Evolutionary conservation across 2,888 invertebrate genomes (phyloP).

Genomic region (Catonia carolina): DNA sequence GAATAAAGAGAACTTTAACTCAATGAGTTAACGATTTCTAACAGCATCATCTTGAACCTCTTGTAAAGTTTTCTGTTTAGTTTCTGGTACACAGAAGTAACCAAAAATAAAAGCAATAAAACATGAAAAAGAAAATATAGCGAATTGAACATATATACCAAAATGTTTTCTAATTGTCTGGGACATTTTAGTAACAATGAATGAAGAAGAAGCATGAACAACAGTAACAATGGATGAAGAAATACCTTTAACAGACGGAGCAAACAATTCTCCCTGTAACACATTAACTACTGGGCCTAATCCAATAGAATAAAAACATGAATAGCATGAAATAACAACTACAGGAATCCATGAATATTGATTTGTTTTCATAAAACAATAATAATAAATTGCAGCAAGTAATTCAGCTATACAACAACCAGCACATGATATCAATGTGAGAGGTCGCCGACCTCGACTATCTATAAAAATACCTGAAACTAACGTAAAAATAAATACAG

Average conservation of each 20-base stretch:
- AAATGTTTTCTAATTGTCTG: constrained; percentile 24
- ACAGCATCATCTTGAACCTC: constrained; percentile 8
- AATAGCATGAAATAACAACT: constrained; percentile 28
- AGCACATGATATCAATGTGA: constrained; percentile 29
- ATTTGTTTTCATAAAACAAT: background rate
- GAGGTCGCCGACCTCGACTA: constrained; percentile 28
- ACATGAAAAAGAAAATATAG: constrained; percentile 28
- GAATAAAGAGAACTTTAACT: too few relatives aligned
- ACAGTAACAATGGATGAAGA: constrained; percentile 30
- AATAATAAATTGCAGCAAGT: constrained; percentile 28
- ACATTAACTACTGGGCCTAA: constrained; percentile 31
- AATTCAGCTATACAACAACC: constrained; percentile 28
- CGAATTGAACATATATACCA: constrained; percentile 31
- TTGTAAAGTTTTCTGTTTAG: constrained; percentile 26
- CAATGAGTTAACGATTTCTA: too few relatives aligned
- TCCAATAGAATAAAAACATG: constrained; percentile 31
- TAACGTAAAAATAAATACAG: constrained; percentile 31
- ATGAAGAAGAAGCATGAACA: constrained; percentile 29
- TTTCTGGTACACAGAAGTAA: constrained; percentile 30
- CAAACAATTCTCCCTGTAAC: constrained; percentile 32
- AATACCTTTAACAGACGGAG: constrained; percentile 30
- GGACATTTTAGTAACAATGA: constrained; percentile 32
- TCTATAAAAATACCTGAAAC: constrained; percentile 31
- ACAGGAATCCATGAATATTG: constrained; percentile 26
- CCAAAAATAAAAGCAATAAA: constrained; percentile 27